Conservation (phyloP, 2,113 vertebrate genomes). For the Petroica traversi region DNA sequence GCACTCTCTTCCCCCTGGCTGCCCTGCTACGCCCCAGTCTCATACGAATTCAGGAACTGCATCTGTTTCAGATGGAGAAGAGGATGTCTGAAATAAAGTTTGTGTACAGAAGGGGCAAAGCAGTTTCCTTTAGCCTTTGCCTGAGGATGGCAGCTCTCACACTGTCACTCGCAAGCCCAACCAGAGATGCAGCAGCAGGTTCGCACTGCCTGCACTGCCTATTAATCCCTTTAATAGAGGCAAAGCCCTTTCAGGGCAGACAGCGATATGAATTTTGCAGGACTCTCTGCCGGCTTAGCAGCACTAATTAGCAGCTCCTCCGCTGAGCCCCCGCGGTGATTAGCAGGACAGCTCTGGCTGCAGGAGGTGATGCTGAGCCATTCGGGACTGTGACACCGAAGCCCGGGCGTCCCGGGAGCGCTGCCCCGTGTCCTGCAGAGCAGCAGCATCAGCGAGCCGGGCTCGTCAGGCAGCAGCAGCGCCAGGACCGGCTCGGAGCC, state of each 20-base stretch:
- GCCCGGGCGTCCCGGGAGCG: fast-evolving
- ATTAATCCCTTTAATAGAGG: background rate
- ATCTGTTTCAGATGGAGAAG: conserved; percentile 16
- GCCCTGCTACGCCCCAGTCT: background rate
- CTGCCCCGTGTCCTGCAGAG: background rate
- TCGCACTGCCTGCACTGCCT: background rate
- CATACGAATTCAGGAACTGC: background rate
- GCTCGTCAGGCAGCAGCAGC: background rate
- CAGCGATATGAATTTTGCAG: background rate
- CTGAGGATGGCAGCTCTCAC: background rate
- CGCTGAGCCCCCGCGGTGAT: background rate
- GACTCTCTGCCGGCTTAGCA: background rate
- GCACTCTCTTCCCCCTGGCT: background rate
- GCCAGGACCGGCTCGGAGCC: background rate
- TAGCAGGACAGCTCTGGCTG: background rate
- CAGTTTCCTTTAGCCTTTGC: background rate
- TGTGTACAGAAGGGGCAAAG: background rate
- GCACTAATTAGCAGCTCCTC: background rate
- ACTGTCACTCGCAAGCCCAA: background rate
- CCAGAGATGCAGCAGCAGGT: background rate
- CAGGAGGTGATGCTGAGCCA: background rate
- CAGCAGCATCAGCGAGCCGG: background rate
- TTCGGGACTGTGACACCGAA: background rate
- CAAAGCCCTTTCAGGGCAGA: background rate
- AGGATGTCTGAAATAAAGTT: background rate